Conservation (phyloP, 2,797 vertebrate species). For the Danio choprae region DNA sequence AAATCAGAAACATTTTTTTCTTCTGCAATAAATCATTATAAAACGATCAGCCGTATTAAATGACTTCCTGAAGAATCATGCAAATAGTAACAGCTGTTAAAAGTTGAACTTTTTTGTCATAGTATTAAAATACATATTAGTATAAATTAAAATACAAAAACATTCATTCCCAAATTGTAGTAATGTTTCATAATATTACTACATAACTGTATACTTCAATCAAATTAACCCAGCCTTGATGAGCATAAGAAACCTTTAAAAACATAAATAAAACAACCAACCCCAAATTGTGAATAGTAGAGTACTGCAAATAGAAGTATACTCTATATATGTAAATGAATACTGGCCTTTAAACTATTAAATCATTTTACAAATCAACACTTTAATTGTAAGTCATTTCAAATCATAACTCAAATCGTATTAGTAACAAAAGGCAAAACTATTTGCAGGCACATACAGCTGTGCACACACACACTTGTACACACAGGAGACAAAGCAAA, state of each 20-base stretch:
- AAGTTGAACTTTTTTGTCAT: too few species aligned
- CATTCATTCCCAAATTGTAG: too few species aligned
- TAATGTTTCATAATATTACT: too few species aligned
- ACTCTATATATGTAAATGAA: background rate
- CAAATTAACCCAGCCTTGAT: background rate
- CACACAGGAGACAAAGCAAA: background rate
- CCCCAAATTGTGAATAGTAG: background rate
- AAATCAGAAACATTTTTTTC: too few species aligned
- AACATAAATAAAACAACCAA: background rate
- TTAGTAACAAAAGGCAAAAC: background rate
- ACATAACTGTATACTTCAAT: too few species aligned
- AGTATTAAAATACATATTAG: too few species aligned
- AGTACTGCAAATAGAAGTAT: background rate
- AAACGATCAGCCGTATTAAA: too few species aligned
- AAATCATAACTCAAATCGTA: background rate
- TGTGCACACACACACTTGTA: constrained; percentile 11
- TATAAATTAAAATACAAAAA: too few species aligned
- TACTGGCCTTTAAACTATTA: background rate
- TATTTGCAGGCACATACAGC: constrained; percentile 24
- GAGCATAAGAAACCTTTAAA: background rate
- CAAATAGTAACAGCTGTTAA: too few species aligned
- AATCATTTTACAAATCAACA: background rate
- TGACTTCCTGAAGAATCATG: too few species aligned
- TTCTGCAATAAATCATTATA: too few species aligned
- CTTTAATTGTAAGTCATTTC: background rate